A percentile compares a stretch with the other conserved stretches of the same genome.
These are phyloP conservation scores for Oscheius sp. DNA, from an alignment of 2,888 invertebrate species.

Conservation along the genomic window DNA sequence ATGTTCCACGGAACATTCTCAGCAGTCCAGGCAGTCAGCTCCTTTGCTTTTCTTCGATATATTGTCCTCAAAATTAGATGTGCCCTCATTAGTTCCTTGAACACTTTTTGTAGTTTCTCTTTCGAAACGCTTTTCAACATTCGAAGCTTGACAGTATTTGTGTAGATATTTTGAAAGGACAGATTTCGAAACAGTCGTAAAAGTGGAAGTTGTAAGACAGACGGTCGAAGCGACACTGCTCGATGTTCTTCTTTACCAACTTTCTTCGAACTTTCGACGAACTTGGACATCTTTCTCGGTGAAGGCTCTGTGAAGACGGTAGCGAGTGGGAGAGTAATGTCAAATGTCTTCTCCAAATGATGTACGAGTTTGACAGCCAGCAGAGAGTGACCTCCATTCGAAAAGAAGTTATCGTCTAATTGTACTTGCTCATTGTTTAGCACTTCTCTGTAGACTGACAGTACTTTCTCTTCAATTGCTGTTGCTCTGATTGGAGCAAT, in stretches of 20 bases:
- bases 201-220: conserved; percentile 17
- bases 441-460: conserved; percentile 32
- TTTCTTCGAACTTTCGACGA: not conserved
- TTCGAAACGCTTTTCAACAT: not conserved
- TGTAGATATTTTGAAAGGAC: conserved; percentile 17
- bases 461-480: not conserved
- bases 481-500: not conserved
- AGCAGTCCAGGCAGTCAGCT: not conserved
- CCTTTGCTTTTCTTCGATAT: conserved; percentile 10
- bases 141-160: not conserved
- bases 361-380: conserved; percentile 52
- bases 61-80: conserved; percentile 17
- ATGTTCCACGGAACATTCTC: not conserved
- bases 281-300: conserved; percentile 28
- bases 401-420: conserved; percentile 55
- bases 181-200: conserved; percentile 3
- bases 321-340: conserved; percentile 41
- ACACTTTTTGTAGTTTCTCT: not conserved
- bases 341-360: conserved; percentile 38
- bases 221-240: not conserved
- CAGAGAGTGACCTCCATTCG: conserved; percentile 62
- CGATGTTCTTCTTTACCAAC: not conserved
- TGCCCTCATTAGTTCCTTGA: conserved; percentile 4
- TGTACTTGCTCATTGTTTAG: conserved; percentile 17
- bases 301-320: conserved; percentile 52